Evolutionary conservation across 2,797 vertebrate species (phyloP).

Genomic region (Pipistrellus kuhlii): DNA sequence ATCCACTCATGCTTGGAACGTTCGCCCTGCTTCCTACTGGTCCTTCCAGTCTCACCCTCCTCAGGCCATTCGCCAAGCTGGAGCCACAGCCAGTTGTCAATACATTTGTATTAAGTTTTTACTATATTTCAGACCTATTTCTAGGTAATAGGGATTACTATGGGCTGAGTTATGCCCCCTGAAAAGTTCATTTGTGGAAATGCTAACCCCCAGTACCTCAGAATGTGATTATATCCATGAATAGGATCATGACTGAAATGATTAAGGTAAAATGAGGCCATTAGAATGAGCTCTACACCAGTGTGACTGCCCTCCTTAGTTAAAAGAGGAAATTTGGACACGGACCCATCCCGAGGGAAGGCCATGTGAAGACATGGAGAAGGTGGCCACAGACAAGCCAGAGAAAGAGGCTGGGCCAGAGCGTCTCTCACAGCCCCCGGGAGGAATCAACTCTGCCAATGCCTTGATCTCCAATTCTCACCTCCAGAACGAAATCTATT

Average conservation of each 20-base stretch:
- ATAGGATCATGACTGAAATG: neutral
- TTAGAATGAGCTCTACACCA: neutral
- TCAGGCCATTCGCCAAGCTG: neutral
- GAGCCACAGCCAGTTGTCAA: neutral
- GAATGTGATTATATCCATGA: neutral
- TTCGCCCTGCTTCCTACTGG: neutral
- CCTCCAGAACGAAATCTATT: neutral
- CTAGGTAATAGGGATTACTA: neutral
- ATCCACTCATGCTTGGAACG: neutral
- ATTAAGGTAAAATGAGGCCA: neutral
- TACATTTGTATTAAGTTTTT: neutral
- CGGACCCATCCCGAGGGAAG: neutral
- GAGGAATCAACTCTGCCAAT: neutral
- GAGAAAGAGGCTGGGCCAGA: neutral
- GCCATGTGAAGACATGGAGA: neutral
- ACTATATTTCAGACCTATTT: neutral
- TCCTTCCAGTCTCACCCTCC: neutral
- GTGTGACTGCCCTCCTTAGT: neutral
- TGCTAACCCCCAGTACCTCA: neutral
- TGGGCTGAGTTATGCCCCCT: neutral
- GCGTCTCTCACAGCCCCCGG: neutral
- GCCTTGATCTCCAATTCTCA: neutral
- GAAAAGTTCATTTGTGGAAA: neutral
- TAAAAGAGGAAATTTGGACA: neutral
- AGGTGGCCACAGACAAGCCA: neutral